Evolutionary conservation across 2,113 vertebrate genomes (phyloP), one percentile per base, ranked within the genome.

Genomic region (Nothoprocta perdicaria): DNA sequence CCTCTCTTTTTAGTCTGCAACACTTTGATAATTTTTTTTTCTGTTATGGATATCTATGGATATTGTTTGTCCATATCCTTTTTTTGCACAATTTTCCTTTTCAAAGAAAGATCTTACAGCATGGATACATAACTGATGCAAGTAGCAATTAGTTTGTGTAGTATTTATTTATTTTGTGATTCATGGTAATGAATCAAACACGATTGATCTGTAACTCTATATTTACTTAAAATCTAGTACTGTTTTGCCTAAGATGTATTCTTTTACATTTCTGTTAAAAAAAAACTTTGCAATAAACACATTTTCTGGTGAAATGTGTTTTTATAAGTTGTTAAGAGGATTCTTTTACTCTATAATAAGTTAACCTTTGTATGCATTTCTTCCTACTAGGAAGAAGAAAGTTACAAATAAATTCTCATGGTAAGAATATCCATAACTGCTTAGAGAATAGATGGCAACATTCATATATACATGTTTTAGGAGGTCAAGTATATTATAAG

Each of bases 251-350:
- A 33, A 84, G 22, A 35, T 31, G 45, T 16, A 62, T 46, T 62
- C 78, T 61, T 2, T 71, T 96, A 31, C 16, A 50, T 23, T 89
- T 86, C 6, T 85, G 12, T 35, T 69, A 89, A 63, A 72, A 73
- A 71, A 69, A 65, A 74, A 6, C 13, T 41, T 86, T 57, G 13
- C 12, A 83, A 91, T 52, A 61, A 89, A 71, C 23, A 5, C 4
- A 72, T 79, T 82, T 94, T 71, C 14, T 86, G 26, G 43, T 52
- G 6, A 7, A 80, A 87, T 7, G 2, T 35, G 66, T 80, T 92
- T 93, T 91, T 94, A 89, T 72, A 84, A 69, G 21, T 74, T 79
- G 18, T 86, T 92, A 89, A 76, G 8, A 88, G 12, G 10, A 61
- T 76, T 33, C 3, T 63, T 89, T 88, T 74, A 52, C 27, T 67